phyloP scores from a whole-genome alignment of 2,888 invertebrate species.

The Pasiphila rectangulata region DNA sequence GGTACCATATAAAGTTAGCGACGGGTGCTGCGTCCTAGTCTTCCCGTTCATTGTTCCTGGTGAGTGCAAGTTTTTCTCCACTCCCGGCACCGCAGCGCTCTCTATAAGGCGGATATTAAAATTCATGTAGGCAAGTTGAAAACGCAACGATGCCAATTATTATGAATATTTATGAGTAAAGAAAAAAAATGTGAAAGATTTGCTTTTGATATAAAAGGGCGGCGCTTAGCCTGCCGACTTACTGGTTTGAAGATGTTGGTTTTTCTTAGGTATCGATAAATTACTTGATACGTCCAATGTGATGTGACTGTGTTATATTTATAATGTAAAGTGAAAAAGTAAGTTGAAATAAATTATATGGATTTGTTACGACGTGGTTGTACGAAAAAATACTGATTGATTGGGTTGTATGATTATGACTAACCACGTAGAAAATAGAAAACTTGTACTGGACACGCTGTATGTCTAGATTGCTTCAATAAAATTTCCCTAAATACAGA shows the following conservation, averaged over 20 bases:
- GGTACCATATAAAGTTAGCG: constrained; percentile 11
- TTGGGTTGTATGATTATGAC: too few species aligned
- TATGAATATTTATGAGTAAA: constrained; percentile 62
- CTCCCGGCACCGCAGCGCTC: constrained; percentile 27
- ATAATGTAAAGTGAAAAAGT: too few species aligned
- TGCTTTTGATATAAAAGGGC: constrained; percentile 48
- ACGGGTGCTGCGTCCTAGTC: constrained; percentile 39
- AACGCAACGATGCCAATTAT: constrained; percentile 46
- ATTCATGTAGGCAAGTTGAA: constrained; percentile 55
- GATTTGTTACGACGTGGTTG: too few species aligned
- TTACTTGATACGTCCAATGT: neutral
- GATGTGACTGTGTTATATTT: neutral
- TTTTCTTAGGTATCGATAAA: constrained; percentile 41
- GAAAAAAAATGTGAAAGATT: constrained; percentile 52
- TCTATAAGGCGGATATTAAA: constrained; percentile 55
- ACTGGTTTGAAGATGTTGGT: constrained; percentile 44
- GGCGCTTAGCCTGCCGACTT: constrained; percentile 28
- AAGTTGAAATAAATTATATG: too few species aligned
- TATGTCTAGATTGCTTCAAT: too few species aligned
- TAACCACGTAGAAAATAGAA: too few species aligned
- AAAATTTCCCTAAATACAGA: too few species aligned
- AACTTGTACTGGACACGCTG: too few species aligned
- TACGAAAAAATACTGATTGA: too few species aligned
- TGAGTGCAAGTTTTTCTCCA: constrained; percentile 42
- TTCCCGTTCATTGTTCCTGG: constrained; percentile 45